A percentile compares a stretch with the other conserved stretches of the same genome.
phyloP scores from a whole-genome alignment of 2,888 invertebrate genomes.

The Selenia dentaria region DNA sequence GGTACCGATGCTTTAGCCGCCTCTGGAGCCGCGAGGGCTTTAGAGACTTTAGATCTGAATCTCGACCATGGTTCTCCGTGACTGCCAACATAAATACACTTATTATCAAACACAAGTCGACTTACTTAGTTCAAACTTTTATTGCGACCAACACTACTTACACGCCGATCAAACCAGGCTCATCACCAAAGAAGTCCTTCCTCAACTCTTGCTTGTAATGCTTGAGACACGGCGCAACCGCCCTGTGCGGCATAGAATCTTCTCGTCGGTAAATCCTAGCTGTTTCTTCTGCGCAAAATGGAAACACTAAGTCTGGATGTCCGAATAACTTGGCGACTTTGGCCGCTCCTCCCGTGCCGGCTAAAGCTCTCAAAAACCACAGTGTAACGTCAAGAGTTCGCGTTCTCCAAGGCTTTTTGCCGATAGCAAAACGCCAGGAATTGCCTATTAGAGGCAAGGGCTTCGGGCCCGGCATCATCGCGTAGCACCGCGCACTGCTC shows the following conservation, averaged over 20 bases:
- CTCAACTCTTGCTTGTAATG: conserved; percentile 89
- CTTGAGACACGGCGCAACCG: conserved; percentile 89
- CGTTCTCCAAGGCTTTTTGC: conserved; percentile 71
- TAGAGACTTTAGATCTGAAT: conserved; percentile 93
- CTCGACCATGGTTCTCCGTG: conserved; percentile 95
- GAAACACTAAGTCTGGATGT: conserved; percentile 90
- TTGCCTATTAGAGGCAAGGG: conserved; percentile 90
- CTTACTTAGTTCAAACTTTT: not conserved
- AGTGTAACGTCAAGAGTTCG: conserved; percentile 82
- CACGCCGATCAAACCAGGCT: conserved; percentile 90
- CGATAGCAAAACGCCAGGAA: conserved; percentile 91
- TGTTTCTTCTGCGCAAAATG: conserved; percentile 90
- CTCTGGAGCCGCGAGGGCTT: conserved; percentile 91
- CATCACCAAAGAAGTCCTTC: conserved; percentile 88
- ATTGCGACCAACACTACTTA: conserved; percentile 68
- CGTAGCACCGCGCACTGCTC: conserved; percentile 81
- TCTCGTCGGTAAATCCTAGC: conserved; percentile 88
- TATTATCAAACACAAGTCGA: conserved; percentile 1
- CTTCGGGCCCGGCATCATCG: conserved; percentile 90
- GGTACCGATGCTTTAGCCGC: conserved; percentile 91
- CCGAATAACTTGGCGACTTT: conserved; percentile 89
- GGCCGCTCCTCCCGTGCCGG: conserved; percentile 79
- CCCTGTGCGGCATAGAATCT: conserved; percentile 88
- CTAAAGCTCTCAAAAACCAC: conserved; percentile 76
- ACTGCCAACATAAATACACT: conserved; percentile 70